Percentiles rank a stretch among this genome's conserved stretches.
Evolutionary conservation across 2,113 vertebrate genomes (phyloP).

Genomic region (Chiloscyllium plagiosum): DNA sequence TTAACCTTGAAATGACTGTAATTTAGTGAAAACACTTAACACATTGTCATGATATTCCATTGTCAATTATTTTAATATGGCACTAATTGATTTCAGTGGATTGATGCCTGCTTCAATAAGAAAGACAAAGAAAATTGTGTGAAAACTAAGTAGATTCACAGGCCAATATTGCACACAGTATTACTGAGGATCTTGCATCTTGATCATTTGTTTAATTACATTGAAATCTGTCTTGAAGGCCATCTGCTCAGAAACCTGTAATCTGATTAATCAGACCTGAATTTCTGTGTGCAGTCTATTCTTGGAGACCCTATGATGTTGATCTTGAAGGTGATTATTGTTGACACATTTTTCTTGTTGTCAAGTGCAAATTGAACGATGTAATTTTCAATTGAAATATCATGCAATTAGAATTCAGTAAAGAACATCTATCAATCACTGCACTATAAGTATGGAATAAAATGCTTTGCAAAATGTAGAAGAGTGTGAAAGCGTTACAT

Average conservation of each 20-base stretch:
- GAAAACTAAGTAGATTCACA: not conserved
- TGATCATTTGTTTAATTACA: conserved; percentile 1
- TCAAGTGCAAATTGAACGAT: not conserved
- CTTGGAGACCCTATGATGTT: not conserved
- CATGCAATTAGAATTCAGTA: not conserved
- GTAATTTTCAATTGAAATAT: not conserved
- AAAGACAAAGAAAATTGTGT: not conserved
- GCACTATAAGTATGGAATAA: not conserved
- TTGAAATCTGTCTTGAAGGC: not conserved
- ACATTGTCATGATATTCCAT: not conserved
- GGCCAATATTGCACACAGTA: not conserved
- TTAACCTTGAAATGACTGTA: not conserved
- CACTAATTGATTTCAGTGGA: not conserved
- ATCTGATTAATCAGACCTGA: not conserved
- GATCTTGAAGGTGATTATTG: not conserved
- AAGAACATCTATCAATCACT: not conserved
- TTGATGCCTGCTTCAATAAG: not conserved
- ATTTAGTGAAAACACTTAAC: not conserved
- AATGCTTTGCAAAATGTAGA: not conserved
- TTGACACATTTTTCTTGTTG: conserved; percentile 4
- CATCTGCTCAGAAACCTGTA: not conserved
- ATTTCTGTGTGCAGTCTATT: not conserved
- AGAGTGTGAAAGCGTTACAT: not conserved
- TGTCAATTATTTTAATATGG: not conserved
- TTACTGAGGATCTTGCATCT: not conserved